phyloP scores from a whole-genome alignment of 1,140 invertebrate genomes.

The Parasteatoda tepidariorum region DNA sequence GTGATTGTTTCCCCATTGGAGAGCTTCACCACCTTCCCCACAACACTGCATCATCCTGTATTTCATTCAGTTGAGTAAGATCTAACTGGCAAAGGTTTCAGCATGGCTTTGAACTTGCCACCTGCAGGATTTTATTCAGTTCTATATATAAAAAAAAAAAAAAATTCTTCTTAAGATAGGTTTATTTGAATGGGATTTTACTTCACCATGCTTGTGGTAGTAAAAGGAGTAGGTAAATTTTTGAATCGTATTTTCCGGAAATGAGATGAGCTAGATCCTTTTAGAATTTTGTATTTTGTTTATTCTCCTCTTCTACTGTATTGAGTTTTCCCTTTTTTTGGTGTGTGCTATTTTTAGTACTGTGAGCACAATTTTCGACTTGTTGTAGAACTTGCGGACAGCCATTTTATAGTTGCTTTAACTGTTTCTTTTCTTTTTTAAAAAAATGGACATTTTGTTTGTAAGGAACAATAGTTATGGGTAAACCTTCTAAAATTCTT shows the following conservation, averaged over 20 bases:
- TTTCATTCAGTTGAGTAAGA: neutral
- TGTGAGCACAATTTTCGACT: too few relatives aligned
- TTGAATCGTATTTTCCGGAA: too few relatives aligned
- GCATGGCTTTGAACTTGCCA: neutral
- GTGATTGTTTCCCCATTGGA: slow-evolving; percentile 9
- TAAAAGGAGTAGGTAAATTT: neutral
- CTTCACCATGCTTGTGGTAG: neutral
- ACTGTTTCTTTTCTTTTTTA: too few relatives aligned
- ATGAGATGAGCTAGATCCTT: too few relatives aligned
- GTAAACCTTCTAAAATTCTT: too few relatives aligned
- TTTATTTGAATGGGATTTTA: slow-evolving; percentile 16
- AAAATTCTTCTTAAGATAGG: neutral
- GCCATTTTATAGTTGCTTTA: too few relatives aligned
- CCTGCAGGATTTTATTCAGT: slow-evolving; percentile 18
- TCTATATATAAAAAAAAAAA: too few relatives aligned
- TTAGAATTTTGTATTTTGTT: too few relatives aligned
- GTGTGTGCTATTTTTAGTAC: neutral
- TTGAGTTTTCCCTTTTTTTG: neutral
- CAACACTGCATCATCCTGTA: neutral
- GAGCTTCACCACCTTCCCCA: neutral
- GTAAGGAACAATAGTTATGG: too few relatives aligned
- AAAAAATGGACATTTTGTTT: too few relatives aligned
- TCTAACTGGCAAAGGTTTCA: neutral
- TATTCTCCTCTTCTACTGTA: neutral
- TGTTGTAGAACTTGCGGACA: too few relatives aligned